Conservation (phyloP, 2,113 vertebrate species). For the Zosterops borbonicus region DNA sequence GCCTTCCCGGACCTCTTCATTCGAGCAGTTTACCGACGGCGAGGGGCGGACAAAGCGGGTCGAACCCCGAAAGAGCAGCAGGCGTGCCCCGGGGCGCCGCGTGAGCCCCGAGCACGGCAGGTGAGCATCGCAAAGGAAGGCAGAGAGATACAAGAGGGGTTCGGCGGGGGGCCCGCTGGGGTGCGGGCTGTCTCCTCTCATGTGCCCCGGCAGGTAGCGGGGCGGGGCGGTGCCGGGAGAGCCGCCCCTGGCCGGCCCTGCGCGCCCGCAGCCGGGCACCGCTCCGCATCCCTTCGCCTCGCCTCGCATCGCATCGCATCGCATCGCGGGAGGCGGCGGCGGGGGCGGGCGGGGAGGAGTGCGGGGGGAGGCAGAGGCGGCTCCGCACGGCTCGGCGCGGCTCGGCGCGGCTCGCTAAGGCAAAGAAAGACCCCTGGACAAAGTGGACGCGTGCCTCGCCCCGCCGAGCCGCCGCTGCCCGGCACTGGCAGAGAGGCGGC, state of each 20-base stretch:
- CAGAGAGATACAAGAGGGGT: no score
- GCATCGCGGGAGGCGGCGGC: not conserved
- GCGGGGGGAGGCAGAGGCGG: not conserved
- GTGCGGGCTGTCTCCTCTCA: fast-evolving
- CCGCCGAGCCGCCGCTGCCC: not conserved
- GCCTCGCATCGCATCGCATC: not conserved
- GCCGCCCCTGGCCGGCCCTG: not conserved
- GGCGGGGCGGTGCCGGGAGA: not conserved
- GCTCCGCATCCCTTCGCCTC: not conserved
- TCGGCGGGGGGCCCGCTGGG: fast-evolving
- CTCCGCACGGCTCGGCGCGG: not conserved
- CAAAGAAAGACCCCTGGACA: not conserved
- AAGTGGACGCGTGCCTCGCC: not conserved
- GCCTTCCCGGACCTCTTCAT: not conserved
- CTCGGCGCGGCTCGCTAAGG: not conserved
- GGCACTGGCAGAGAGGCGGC: not conserved
- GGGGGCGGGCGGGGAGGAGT: not conserved
- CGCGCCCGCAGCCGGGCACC: not conserved
- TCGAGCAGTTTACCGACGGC: not conserved
- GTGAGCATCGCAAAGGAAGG: not conserved
- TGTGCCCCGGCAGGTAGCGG: not conserved
- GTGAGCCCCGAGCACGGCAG: not conserved
- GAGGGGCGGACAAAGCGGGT: not conserved
- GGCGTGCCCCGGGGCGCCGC: not conserved
- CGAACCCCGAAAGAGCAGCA: not conserved